Evolutionary conservation across 2,113 vertebrate species (phyloP).

Genomic region (Lophotis ruficrista): DNA sequence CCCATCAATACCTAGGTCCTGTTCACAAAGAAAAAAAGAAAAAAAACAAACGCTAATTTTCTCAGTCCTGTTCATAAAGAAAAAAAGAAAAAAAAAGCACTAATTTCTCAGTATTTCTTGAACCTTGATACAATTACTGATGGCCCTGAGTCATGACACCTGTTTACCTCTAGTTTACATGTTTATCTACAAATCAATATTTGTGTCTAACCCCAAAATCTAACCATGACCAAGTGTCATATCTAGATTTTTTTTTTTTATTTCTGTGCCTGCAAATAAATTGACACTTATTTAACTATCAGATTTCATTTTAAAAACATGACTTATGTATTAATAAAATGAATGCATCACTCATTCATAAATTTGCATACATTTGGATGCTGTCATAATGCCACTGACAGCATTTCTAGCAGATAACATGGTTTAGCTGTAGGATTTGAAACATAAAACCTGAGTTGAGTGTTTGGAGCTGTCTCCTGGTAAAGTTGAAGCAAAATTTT

Average conservation of each 20-base stretch:
- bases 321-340: not conserved
- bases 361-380: not conserved
- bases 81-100: rapidly evolving
- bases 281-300: not conserved
- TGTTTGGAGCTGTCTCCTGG: not conserved
- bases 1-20: not conserved
- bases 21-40: not conserved
- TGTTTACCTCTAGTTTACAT: not conserved
- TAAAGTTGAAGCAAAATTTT: not conserved
- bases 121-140: not conserved
- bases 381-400: not conserved
- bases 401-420: not conserved
- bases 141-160: not conserved
- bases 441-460: not conserved
- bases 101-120: not conserved
- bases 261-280: not conserved
- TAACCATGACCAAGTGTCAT: not conserved
- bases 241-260: not conserved
- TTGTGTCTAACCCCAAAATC: not conserved
- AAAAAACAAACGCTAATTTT: not conserved
- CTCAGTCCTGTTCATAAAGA: not conserved
- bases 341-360: not conserved
- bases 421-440: not conserved
- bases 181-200: not conserved
- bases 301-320: not conserved